These are phyloP conservation scores for Struthio camelus DNA, from an alignment of 2,113 vertebrate genomes.

Conservation along the genomic window DNA sequence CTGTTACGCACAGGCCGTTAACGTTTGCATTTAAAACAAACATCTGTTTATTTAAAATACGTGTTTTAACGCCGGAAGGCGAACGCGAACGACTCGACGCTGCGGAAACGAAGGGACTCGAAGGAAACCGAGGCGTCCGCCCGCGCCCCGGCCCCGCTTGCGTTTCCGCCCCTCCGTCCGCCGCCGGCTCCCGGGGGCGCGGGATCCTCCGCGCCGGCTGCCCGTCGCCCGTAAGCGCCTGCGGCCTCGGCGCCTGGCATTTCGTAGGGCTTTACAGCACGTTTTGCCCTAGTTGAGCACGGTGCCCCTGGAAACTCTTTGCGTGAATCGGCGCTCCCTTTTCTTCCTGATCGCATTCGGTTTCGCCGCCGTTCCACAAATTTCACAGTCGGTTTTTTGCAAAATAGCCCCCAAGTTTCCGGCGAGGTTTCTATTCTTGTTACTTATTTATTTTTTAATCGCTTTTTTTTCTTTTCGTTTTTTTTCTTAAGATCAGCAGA, in stretches of 20 bases:
- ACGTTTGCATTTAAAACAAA: too few species aligned
- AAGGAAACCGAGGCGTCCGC: too few species aligned
- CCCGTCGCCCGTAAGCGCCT: too few species aligned
- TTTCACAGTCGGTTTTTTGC: conserved; percentile 11
- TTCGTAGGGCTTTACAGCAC: not conserved
- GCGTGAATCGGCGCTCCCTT: conserved; percentile 32
- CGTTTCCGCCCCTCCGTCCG: too few species aligned
- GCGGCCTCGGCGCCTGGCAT: not conserved
- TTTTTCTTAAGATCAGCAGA: not conserved
- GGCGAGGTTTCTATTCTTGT: not conserved
- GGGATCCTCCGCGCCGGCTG: too few species aligned
- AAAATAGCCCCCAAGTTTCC: conserved; percentile 13
- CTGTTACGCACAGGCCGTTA: not conserved
- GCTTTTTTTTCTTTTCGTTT: not conserved
- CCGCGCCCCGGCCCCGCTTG: too few species aligned
- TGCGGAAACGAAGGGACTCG: not conserved
- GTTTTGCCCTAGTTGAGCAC: conserved; percentile 50
- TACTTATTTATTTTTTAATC: conserved; percentile 23
- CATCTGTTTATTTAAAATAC: not conserved
- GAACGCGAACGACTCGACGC: not conserved
- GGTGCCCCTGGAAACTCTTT: conserved; percentile 31
- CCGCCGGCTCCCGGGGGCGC: too few species aligned
- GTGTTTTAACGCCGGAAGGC: not conserved
- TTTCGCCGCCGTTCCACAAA: conserved; percentile 44
- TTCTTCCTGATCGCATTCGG: conserved; percentile 42